phyloP scores from a whole-genome alignment of 2,113 vertebrate species.

The Urocitellus parryii region DNA sequence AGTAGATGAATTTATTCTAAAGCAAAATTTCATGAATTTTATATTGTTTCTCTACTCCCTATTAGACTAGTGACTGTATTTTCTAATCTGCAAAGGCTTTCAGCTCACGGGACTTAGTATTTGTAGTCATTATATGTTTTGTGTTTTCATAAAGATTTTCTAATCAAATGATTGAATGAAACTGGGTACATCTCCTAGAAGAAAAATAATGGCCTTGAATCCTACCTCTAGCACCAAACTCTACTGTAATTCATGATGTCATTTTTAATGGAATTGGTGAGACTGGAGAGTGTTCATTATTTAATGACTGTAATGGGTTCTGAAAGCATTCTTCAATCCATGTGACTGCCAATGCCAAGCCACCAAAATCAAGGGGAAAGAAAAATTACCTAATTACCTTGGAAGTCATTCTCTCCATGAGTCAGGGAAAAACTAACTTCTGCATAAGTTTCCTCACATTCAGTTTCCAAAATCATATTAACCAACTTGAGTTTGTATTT shows the following conservation, averaged over 20 bases:
- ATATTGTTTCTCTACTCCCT: neutral
- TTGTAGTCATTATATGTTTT: neutral
- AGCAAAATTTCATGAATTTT: neutral
- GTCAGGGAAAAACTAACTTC: constrained; percentile 66
- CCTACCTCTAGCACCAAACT: neutral
- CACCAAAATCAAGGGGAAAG: constrained; percentile 35
- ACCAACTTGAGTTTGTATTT: constrained; percentile 36
- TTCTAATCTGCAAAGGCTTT: constrained; percentile 40
- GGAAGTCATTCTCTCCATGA: constrained; percentile 65
- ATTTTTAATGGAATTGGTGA: constrained; percentile 74
- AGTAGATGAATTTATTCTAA: constrained; percentile 15
- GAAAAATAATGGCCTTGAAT: neutral
- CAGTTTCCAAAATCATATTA: constrained; percentile 43
- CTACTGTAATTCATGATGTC: constrained; percentile 53
- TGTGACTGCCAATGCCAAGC: constrained; percentile 65
- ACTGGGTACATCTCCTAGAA: neutral
- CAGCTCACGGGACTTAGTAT: neutral
- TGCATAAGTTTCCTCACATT: constrained; percentile 16
- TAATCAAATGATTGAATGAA: constrained; percentile 49
- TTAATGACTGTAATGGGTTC: constrained; percentile 66
- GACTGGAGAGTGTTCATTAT: constrained; percentile 61
- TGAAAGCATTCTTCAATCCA: constrained; percentile 39
- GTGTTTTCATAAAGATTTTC: constrained; percentile 34
- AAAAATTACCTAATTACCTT: constrained; percentile 63
- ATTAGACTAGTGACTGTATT: neutral